A percentile compares a stretch with the other conserved stretches of the same genome.
Evolutionary conservation across 1,140 invertebrate species (phyloP).

Genomic region (Contarinia nasturtii): DNA sequence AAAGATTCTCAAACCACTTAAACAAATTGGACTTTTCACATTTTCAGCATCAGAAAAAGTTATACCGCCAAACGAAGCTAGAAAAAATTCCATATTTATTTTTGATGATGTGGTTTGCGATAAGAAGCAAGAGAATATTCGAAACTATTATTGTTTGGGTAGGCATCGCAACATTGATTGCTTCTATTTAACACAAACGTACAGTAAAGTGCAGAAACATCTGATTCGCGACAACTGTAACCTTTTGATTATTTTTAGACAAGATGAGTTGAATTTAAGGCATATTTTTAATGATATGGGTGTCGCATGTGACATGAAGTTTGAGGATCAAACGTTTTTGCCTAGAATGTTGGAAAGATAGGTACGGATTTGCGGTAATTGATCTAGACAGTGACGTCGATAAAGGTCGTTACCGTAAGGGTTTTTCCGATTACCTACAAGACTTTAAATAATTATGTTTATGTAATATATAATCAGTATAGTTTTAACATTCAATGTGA

Average conservation of each 20-base stretch:
- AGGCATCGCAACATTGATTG: conserved; percentile 17
- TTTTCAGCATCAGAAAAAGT: conserved; percentile 14
- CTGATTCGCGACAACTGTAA: conserved; percentile 24
- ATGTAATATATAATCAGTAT: too few species aligned
- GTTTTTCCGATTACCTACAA: conserved; percentile 12
- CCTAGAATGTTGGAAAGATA: conserved; percentile 13
- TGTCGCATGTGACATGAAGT: conserved; percentile 20
- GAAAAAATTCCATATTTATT: conserved; percentile 18
- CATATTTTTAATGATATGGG: conserved; percentile 22
- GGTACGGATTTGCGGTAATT: conserved; percentile 14
- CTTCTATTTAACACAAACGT: conserved; percentile 22
- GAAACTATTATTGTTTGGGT: conserved; percentile 20
- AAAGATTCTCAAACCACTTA: conserved; percentile 9
- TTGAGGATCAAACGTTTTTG: conserved; percentile 15
- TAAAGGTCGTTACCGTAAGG: conserved; percentile 14
- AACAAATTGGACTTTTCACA: conserved; percentile 11
- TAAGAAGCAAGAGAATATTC: conserved; percentile 16
- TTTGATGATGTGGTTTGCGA: conserved; percentile 23
- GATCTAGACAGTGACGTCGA: conserved; percentile 13
- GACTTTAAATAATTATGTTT: too few species aligned
- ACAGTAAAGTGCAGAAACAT: conserved; percentile 23
- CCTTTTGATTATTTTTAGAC: conserved; percentile 22
- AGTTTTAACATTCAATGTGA: too few species aligned
- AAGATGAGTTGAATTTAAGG: conserved; percentile 24
- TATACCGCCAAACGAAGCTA: conserved; percentile 9